These are phyloP conservation scores for Brachyhypopomus occidentalis DNA, from an alignment of 2,113 vertebrate genomes.

Conservation along the genomic window DNA sequence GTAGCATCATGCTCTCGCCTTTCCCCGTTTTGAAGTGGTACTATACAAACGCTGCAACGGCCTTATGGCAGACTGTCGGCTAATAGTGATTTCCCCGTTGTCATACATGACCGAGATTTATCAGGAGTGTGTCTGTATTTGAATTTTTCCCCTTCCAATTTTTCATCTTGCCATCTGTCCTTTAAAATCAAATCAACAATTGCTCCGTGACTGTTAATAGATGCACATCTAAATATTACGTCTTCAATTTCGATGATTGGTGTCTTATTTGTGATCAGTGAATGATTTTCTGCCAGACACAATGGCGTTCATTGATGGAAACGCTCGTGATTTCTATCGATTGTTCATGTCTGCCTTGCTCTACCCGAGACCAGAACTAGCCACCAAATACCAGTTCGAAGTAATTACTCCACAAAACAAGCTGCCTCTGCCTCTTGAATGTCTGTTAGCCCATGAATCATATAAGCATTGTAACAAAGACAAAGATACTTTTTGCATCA, in stretches of 20 bases:
- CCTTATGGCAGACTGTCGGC: neutral
- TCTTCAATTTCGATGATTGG: neutral
- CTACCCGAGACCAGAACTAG: neutral
- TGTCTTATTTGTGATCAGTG: neutral
- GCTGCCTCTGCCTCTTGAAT: neutral
- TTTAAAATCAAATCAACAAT: neutral
- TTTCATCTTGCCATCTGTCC: neutral
- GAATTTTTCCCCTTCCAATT: neutral
- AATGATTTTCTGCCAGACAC: conserved; percentile 17
- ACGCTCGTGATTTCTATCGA: neutral
- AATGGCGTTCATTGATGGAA: neutral
- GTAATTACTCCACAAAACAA: neutral
- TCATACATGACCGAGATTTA: neutral
- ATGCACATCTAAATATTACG: neutral
- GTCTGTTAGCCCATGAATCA: neutral
- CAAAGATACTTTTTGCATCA: neutral
- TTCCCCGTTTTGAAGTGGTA: conserved; percentile 10
- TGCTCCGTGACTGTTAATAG: neutral
- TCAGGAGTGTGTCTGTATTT: neutral
- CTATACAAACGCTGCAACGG: neutral
- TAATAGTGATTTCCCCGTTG: neutral
- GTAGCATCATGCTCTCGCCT: conserved; percentile 51
- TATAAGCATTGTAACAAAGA: conserved; percentile 16
- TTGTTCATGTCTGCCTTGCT: neutral
- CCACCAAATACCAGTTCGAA: neutral